Percentiles rank a stretch among this genome's conserved stretches.
Evolutionary conservation across 2,113 vertebrate species (phyloP).

Genomic region (Hippocampus comes): DNA sequence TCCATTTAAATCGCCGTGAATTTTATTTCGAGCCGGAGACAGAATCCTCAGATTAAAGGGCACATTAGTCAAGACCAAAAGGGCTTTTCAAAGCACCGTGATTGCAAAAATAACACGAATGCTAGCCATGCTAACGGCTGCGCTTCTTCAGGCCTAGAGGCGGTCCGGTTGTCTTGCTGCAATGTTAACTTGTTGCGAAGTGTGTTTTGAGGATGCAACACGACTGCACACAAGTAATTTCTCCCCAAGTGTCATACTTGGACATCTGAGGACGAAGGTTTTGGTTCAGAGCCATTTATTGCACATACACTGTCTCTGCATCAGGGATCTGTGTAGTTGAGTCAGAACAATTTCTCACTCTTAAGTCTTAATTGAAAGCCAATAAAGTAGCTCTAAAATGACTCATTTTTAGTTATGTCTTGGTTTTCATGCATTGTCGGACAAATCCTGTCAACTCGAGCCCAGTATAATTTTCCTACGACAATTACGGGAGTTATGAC

Average conservation of each 20-base stretch:
- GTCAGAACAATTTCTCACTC: neutral
- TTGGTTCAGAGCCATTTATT: neutral
- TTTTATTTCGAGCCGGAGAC: neutral
- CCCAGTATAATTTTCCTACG: no score
- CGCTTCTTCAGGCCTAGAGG: neutral
- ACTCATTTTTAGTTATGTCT: no score
- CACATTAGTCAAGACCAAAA: neutral
- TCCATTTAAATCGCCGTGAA: neutral
- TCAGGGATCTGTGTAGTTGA: neutral
- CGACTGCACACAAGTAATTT: neutral
- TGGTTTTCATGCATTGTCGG: no score
- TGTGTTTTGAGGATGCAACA: neutral
- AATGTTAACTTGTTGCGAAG: neutral
- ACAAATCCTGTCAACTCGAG: no score
- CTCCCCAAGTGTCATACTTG: neutral
- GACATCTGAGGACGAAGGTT: neutral
- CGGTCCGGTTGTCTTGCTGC: neutral
- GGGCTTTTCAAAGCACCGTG: neutral
- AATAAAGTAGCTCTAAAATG: neutral
- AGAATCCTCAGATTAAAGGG: neutral
- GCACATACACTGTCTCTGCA: neutral
- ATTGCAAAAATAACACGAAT: conserved; percentile 34
- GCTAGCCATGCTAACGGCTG: neutral
- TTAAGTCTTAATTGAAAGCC: neutral
- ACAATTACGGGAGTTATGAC: no score